Conservation (phyloP, 2,888 invertebrate species). For the Tenodera sinensis region DNA sequence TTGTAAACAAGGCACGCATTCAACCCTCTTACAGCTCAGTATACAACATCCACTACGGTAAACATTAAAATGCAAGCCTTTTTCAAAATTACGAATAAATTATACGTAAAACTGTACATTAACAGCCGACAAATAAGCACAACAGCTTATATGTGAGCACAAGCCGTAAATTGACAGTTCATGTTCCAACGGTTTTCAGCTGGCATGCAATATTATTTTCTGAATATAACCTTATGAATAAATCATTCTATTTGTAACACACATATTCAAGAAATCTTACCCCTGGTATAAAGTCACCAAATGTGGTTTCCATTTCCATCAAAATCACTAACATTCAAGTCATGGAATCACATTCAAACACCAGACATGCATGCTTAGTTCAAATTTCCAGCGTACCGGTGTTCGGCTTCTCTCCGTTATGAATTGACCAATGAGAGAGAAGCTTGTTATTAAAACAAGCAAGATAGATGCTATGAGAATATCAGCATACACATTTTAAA, state of each 20-base stretch:
- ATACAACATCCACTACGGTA: too few species aligned
- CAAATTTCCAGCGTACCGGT: background rate
- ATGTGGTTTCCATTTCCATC: too few species aligned
- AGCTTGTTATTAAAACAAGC: background rate
- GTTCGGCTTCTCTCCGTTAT: background rate
- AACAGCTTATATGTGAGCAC: background rate
- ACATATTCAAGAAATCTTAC: background rate
- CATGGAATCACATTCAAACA: background rate
- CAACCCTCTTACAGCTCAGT: too few species aligned
- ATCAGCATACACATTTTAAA: background rate
- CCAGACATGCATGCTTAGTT: background rate
- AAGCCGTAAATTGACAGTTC: background rate
- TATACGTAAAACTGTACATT: too few species aligned
- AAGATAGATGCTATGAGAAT: background rate
- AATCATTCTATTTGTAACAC: background rate
- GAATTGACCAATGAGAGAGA: background rate
- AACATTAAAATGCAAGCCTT: too few species aligned
- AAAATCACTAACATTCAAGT: background rate
- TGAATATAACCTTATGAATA: background rate
- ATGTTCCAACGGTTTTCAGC: background rate
- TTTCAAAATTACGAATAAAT: too few species aligned
- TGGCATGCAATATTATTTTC: background rate
- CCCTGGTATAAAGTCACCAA: background rate
- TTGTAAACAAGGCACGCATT: too few species aligned
- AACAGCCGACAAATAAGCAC: too few species aligned